A percentile compares a stretch with the other conserved stretches of the same genome.
These are phyloP conservation scores for Bergia sp. DNA, from an alignment of 92 coral and sea anemone genomes.

Conservation along the genomic window DNA sequence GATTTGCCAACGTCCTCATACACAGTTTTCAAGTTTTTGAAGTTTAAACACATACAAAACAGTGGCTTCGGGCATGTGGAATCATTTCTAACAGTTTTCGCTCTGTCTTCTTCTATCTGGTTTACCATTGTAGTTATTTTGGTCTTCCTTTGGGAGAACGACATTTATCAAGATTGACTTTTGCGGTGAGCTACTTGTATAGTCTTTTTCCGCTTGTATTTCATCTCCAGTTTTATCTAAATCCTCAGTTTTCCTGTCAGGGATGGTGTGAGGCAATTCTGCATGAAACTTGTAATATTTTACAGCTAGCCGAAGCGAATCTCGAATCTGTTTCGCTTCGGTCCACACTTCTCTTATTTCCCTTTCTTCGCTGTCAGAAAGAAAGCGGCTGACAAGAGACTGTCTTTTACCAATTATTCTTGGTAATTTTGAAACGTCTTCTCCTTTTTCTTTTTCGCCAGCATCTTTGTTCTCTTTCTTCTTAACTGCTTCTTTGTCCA, in stretches of 20 bases:
- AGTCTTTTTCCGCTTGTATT: background rate
- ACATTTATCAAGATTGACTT: conserved; percentile 3
- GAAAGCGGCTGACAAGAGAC: conserved; percentile 18
- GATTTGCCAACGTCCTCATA: too few relatives aligned
- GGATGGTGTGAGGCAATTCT: background rate
- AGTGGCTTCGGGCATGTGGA: too few relatives aligned
- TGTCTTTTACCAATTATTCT: conserved; percentile 10
- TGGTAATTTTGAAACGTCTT: conserved; percentile 2
- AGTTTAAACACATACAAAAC: too few relatives aligned
- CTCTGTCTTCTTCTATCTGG: too few relatives aligned
- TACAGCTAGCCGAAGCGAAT: background rate
- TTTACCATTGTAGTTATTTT: background rate
- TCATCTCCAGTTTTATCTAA: background rate
- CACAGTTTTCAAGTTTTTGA: too few relatives aligned
- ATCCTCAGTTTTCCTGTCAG: background rate
- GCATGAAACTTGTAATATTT: background rate
- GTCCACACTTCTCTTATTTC: background rate
- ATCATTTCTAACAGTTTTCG: too few relatives aligned
- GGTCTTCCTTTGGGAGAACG: conserved; percentile 2
- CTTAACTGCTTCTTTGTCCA: background rate
- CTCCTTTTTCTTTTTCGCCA: background rate
- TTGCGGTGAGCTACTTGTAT: background rate
- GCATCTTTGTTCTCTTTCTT: background rate
- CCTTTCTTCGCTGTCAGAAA: conserved; percentile 10
- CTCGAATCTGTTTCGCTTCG: conserved; percentile 2